Conservation (phyloP, 2,797 vertebrate species). For the Paramormyrops hopkinsi region DNA sequence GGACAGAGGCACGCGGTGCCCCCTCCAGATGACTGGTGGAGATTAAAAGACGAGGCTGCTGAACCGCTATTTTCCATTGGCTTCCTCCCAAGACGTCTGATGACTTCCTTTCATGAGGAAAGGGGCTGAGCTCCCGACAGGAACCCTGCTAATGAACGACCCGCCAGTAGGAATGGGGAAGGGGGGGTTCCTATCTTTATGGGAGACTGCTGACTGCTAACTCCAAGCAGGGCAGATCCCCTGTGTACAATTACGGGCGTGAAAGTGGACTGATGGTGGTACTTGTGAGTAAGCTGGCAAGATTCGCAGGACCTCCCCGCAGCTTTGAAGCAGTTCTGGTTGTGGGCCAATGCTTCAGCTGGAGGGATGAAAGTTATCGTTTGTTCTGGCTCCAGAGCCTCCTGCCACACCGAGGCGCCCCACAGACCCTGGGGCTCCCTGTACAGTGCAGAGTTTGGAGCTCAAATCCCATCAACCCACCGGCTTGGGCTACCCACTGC, state of each 20-base stretch:
- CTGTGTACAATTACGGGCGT: neutral
- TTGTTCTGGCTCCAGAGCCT: neutral
- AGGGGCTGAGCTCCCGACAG: neutral
- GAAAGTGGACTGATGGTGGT: neutral
- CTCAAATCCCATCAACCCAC: neutral
- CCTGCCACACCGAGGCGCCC: neutral
- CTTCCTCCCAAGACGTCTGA: neutral
- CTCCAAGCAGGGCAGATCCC: neutral
- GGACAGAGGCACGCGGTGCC: neutral
- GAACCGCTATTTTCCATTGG: constrained; percentile 3
- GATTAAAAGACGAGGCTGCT: neutral
- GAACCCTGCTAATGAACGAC: neutral
- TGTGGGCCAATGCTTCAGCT: neutral
- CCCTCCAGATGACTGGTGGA: neutral
- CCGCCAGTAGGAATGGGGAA: neutral
- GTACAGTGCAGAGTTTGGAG: neutral
- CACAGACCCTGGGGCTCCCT: neutral
- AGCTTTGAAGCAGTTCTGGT: neutral
- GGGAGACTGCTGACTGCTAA: neutral
- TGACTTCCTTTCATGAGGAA: neutral
- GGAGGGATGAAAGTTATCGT: neutral
- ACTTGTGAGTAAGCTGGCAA: neutral
- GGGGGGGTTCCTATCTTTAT: neutral
- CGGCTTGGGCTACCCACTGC: neutral
- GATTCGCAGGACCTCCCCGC: neutral